Percentiles rank a stretch among this genome's conserved stretches.
These are phyloP conservation scores for Bubalus kerabau DNA, from an alignment of 2,113 vertebrate species.

Conservation along the genomic window DNA sequence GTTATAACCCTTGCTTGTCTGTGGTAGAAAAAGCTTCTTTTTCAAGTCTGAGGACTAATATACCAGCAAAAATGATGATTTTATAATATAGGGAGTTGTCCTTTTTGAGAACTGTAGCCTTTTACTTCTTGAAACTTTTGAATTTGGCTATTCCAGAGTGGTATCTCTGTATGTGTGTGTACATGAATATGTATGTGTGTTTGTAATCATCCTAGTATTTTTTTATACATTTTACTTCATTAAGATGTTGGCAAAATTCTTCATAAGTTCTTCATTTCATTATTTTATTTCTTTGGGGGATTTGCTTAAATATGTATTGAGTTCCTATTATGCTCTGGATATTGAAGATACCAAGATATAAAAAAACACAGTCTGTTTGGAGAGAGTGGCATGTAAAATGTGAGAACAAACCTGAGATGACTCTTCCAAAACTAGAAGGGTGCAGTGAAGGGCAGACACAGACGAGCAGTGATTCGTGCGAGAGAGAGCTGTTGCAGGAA, in stretches of 20 bases:
- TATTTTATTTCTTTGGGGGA: neutral
- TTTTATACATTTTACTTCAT: neutral
- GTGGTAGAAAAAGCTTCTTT: neutral
- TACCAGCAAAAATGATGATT: neutral
- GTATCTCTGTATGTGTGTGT: neutral
- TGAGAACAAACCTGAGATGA: neutral
- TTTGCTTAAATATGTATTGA: neutral
- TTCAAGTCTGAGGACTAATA: neutral
- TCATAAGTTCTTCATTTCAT: neutral
- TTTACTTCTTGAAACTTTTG: neutral
- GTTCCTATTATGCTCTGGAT: neutral
- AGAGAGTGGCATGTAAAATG: neutral
- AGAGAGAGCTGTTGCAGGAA: neutral
- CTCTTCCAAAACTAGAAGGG: neutral
- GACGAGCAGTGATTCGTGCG: too few relatives aligned
- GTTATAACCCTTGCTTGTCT: neutral
- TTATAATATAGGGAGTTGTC: neutral
- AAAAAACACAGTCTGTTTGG: neutral
- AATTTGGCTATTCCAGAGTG: neutral
- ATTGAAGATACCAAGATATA: neutral
- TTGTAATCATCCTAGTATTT: neutral
- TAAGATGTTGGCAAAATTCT: neutral
- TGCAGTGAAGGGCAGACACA: neutral
- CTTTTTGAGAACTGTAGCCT: neutral
- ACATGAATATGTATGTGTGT: neutral